phyloP scores from a whole-genome alignment of 1,140 invertebrate species.

The Aplysia californica region DNA sequence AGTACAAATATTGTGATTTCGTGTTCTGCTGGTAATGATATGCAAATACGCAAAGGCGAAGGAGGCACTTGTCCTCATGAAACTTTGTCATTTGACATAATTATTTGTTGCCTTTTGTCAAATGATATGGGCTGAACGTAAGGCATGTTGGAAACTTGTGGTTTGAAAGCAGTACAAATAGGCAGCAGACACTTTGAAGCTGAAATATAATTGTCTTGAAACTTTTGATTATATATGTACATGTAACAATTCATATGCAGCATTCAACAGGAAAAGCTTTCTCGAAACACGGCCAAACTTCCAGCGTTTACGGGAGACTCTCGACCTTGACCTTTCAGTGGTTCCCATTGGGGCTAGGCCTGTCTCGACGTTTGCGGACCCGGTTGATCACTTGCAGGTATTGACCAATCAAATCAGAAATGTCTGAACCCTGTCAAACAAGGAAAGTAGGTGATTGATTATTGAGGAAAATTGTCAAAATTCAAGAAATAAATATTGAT shows the following conservation, averaged over 20 bases:
- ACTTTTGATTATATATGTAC: background rate
- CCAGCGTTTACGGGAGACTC: background rate
- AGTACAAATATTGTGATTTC: too few species aligned
- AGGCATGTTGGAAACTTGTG: too few species aligned
- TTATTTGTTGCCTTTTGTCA: too few species aligned
- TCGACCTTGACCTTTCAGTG: background rate
- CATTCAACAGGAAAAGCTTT: background rate
- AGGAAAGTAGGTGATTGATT: conserved; percentile 23
- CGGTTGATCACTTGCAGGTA: conserved; percentile 81
- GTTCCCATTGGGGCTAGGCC: background rate
- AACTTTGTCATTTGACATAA: too few species aligned
- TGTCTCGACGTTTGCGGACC: conserved; percentile 45
- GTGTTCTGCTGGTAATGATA: too few species aligned
- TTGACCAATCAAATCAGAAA: conserved; percentile 93
- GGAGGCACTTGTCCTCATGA: too few species aligned
- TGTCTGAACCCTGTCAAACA: conserved; percentile 71
- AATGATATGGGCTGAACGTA: too few species aligned
- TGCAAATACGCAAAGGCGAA: too few species aligned
- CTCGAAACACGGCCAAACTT: background rate
- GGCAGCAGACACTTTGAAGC: background rate
- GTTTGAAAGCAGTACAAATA: background rate
- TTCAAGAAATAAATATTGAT: background rate
- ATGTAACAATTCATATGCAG: background rate
- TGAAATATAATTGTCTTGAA: background rate
- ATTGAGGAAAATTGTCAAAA: too few species aligned